Percentiles rank a stretch among this genome's conserved stretches.
phyloP scores from a whole-genome alignment of 2,888 invertebrate genomes.

The Campopleginae sp. region DNA sequence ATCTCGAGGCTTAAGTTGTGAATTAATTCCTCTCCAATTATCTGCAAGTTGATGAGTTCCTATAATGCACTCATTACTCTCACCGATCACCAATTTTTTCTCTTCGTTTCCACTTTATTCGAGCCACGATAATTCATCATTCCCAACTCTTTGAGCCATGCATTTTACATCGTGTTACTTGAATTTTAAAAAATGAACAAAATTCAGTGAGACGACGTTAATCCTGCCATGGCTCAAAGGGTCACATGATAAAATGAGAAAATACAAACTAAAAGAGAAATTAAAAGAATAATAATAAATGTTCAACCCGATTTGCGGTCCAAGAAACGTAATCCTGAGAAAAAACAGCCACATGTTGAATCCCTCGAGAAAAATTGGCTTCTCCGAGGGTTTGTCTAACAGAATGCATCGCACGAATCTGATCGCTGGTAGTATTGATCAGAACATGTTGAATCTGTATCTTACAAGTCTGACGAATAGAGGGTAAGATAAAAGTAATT shows the following conservation, averaged over 20 bases:
- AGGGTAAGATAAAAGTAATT: constrained; percentile 32
- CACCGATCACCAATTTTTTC: neutral
- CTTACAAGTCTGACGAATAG: constrained; percentile 78
- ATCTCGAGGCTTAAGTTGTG: constrained; percentile 84
- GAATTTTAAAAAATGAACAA: no score
- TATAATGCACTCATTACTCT: neutral
- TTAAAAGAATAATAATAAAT: neutral
- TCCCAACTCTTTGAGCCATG: neutral
- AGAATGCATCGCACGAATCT: constrained; percentile 81
- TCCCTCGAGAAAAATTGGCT: constrained; percentile 76
- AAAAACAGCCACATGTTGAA: constrained; percentile 77
- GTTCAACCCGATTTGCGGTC: constrained; percentile 80
- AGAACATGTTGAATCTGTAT: constrained; percentile 81
- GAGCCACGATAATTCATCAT: neutral
- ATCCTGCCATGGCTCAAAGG: no score
- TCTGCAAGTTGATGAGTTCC: constrained; percentile 71
- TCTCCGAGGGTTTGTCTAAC: constrained; percentile 75
- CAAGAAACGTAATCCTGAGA: constrained; percentile 81
- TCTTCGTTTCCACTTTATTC: neutral
- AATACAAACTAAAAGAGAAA: neutral
- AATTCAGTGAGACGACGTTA: no score
- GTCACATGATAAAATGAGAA: neutral
- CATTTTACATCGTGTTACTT: neutral
- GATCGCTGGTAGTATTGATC: constrained; percentile 79
- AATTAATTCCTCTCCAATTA: constrained; percentile 81